These are phyloP conservation scores for Trachemys scripta DNA, from an alignment of 2,113 vertebrate genomes.

Conservation along the genomic window DNA sequence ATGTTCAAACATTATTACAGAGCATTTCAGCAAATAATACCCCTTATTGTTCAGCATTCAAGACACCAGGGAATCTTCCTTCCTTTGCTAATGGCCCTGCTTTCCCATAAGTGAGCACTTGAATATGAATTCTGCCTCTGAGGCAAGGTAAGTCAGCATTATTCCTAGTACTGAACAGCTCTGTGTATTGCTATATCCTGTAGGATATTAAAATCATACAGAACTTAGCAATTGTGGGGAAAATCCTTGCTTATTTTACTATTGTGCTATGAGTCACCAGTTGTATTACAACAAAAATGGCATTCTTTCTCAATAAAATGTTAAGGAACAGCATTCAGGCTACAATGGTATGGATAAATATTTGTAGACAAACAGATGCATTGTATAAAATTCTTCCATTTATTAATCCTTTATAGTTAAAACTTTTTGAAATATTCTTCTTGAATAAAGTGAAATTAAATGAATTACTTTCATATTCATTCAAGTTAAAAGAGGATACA, in stretches of 20 bases:
- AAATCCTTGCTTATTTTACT: background rate
- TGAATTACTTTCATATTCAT: background rate
- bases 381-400: background rate
- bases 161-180: background rate
- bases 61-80: background rate
- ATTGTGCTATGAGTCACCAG: background rate
- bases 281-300: background rate
- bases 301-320: background rate
- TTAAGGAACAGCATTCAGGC: background rate
- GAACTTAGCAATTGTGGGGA: background rate
- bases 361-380: background rate
- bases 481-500: background rate
- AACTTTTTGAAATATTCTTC: background rate
- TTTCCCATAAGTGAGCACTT: background rate
- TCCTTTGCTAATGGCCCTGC: background rate
- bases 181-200: accelerated
- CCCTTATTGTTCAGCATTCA: background rate
- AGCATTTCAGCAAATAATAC: background rate
- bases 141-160: background rate
- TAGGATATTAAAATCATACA: background rate
- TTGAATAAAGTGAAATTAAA: background rate
- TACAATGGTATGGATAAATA: background rate
- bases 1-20: background rate
- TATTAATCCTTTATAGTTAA: background rate
- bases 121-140: background rate